Evolutionary conservation across 2,113 vertebrate species (phyloP).

Genomic region (Nothoprocta perdicaria): DNA sequence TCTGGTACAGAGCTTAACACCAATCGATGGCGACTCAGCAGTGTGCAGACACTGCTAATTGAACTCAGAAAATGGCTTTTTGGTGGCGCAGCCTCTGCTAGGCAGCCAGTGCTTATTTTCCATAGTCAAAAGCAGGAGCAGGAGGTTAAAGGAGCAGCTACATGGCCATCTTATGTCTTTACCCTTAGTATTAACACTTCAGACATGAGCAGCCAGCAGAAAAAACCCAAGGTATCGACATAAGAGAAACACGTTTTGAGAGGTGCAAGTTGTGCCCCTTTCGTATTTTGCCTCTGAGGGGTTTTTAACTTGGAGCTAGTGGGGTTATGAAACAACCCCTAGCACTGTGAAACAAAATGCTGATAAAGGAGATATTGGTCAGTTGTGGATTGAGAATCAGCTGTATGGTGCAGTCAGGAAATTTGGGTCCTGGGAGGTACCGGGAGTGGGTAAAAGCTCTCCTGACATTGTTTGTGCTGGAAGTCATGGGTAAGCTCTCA

Average conservation of each 20-base stretch:
- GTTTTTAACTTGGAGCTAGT: not conserved
- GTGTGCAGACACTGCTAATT: slow-evolving; percentile 77
- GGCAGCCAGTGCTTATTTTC: not conserved
- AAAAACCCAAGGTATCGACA: not conserved
- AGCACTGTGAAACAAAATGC: not conserved
- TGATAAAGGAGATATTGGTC: not conserved
- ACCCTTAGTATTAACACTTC: not conserved
- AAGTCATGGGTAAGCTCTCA: not conserved
- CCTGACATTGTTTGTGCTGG: not conserved
- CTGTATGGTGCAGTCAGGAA: not conserved
- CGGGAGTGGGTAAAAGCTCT: not conserved
- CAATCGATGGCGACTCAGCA: slow-evolving; percentile 58
- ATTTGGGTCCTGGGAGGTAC: not conserved
- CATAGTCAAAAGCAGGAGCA: not conserved
- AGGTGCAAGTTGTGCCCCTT: not conserved
- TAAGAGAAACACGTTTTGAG: not conserved
- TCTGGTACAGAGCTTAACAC: not conserved
- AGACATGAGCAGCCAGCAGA: not conserved
- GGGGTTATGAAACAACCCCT: not conserved
- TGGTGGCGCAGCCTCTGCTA: not conserved
- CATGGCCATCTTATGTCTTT: not conserved
- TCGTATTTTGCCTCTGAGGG: not conserved
- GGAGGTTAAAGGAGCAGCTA: slow-evolving; percentile 26
- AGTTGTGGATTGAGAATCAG: not conserved
- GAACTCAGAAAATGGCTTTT: slow-evolving; percentile 45